phyloP scores from a whole-genome alignment of 2,888 invertebrate species.

The Muschampia plurimacula region DNA sequence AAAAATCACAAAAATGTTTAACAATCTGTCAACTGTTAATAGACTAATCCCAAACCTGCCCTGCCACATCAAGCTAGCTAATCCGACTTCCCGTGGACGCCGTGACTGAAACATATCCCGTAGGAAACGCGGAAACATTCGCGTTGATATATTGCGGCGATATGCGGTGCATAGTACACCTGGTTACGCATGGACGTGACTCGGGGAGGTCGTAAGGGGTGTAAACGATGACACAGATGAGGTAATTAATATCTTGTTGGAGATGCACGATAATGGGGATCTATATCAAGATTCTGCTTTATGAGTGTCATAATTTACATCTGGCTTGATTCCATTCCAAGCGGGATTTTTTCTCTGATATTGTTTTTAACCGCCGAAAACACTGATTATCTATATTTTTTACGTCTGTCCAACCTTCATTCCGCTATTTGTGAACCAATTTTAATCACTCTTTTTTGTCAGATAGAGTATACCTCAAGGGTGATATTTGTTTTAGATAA shows the following conservation, averaged over 20 bases:
- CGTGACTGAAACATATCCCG: neutral
- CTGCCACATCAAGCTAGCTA: neutral
- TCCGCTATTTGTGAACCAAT: no score
- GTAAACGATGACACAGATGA: neutral
- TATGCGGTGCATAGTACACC: neutral
- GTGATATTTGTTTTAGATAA: no score
- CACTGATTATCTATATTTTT: no score
- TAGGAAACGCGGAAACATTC: neutral
- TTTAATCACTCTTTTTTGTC: no score
- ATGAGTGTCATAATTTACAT: neutral
- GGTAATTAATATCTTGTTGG: conserved; percentile 5
- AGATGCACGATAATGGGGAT: neutral
- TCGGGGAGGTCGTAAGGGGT: neutral
- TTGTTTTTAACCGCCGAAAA: no score
- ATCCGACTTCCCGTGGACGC: neutral
- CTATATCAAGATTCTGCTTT: neutral
- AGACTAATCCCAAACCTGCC: neutral
- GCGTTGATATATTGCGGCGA: neutral
- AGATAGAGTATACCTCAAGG: no score
- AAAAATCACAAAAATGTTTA: no score
- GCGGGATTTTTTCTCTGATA: neutral
- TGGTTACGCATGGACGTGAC: neutral
- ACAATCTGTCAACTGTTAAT: neutral
- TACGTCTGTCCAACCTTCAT: no score
- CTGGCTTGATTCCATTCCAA: neutral